phyloP scores from a whole-genome alignment of 2,888 invertebrate species.

The Timema cristinae region DNA sequence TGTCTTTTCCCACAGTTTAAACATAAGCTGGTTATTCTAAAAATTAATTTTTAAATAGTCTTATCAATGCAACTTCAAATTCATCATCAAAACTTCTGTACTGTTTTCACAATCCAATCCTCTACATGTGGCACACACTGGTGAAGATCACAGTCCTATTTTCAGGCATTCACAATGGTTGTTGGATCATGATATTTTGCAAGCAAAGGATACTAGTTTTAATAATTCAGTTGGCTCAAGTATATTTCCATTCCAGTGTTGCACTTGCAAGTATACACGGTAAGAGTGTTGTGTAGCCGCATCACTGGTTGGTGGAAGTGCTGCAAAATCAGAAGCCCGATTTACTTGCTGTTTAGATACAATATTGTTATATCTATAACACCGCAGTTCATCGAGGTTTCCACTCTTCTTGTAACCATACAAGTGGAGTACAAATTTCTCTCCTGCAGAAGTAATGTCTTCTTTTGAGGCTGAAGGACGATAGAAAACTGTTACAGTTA shows the following conservation, averaged over 20 bases:
- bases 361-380: background rate
- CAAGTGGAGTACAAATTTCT: background rate
- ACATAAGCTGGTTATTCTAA: no score
- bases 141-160: background rate
- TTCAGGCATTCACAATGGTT: background rate
- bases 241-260: background rate
- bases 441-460: background rate
- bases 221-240: constrained; percentile 2
- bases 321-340: background rate
- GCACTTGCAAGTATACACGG: background rate
- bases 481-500: background rate
- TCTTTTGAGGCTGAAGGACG: background rate
- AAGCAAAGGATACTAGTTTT: constrained; percentile 1
- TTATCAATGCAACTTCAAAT: background rate
- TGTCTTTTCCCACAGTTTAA: no score
- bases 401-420: background rate
- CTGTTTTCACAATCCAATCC: background rate
- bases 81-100: background rate
- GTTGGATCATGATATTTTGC: background rate
- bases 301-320: background rate
- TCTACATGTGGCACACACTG: background rate
- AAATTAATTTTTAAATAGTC: no score
- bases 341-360: background rate
- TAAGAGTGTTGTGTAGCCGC: constrained; percentile 6
- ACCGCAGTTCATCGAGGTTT: constrained; percentile 6